Conservation (phyloP, 2,113 vertebrate species). For the Carassius carassius region DNA sequence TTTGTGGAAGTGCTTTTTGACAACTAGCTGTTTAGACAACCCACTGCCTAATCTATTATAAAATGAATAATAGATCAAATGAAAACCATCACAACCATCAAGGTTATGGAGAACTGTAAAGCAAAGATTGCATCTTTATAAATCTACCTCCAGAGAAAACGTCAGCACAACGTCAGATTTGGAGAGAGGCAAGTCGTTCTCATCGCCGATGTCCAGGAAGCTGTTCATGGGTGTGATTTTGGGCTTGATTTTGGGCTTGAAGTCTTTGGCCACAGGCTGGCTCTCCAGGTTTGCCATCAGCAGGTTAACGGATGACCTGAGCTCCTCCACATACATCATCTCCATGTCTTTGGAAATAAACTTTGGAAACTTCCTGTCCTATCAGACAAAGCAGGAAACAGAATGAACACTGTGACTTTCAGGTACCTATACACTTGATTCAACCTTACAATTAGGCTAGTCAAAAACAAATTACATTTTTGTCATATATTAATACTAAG, state of each 20-base stretch:
- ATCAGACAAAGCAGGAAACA: conserved; percentile 41
- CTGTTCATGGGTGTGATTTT: conserved; percentile 89
- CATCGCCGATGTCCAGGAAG: conserved; percentile 94
- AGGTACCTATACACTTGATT: neutral
- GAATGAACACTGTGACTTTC: neutral
- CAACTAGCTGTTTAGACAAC: neutral
- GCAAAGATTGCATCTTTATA: neutral
- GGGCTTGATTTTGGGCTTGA: conserved; percentile 87
- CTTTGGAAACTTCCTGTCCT: conserved; percentile 87
- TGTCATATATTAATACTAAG: too few species aligned
- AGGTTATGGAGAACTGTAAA: neutral
- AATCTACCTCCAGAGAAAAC: conserved; percentile 91
- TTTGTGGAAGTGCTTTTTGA: neutral
- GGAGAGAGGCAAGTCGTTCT: conserved; percentile 87
- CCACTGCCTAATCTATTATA: neutral
- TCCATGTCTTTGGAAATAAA: conserved; percentile 91
- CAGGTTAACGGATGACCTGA: conserved; percentile 90
- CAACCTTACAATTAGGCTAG: neutral
- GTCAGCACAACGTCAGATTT: conserved; percentile 92
- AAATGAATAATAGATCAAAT: neutral
- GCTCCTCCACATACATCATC: conserved; percentile 88
- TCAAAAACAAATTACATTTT: too few species aligned
- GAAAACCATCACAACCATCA: neutral
- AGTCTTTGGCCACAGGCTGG: conserved; percentile 95
- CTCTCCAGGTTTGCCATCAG: conserved; percentile 98